phyloP scores from a whole-genome alignment of 1,140 invertebrate genomes.

The Oncopeltus fasciatus region DNA sequence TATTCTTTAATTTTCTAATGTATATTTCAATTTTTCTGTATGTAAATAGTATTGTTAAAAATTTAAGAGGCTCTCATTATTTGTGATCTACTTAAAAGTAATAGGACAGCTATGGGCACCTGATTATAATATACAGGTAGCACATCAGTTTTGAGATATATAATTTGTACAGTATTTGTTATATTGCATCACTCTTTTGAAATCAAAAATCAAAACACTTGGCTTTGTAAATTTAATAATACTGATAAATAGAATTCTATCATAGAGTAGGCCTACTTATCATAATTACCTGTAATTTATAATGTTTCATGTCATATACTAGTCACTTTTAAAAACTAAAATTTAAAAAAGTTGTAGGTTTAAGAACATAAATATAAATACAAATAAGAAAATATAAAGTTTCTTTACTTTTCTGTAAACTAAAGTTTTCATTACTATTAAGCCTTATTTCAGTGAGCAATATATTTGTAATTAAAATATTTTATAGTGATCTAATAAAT shows the following conservation, averaged over 20 bases:
- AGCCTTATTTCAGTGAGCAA: neutral
- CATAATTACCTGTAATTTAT: slow-evolving; percentile 1
- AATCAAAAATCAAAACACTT: neutral
- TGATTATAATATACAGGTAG: neutral
- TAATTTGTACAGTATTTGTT: slow-evolving; percentile 4
- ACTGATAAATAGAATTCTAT: slow-evolving; percentile 3
- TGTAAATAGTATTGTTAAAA: neutral
- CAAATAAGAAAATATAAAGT: neutral
- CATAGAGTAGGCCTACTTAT: slow-evolving; percentile 16
- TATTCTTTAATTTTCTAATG: neutral
- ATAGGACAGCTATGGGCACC: neutral
- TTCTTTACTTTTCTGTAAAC: neutral
- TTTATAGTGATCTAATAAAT: neutral
- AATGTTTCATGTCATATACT: slow-evolving; percentile 12
- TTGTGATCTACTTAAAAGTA: slow-evolving; percentile 11
- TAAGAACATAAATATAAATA: slow-evolving; percentile 7
- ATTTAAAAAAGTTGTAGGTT: too few species aligned
- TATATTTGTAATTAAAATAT: neutral
- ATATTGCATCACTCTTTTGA: neutral
- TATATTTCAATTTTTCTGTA: slow-evolving; percentile 4
- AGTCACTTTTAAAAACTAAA: slow-evolving; percentile 14
- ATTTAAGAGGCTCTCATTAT: slow-evolving; percentile 9
- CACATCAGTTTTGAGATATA: too few species aligned
- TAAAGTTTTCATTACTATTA: neutral
- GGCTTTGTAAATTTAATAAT: slow-evolving; percentile 2